These are phyloP conservation scores for Nesidiocoris tenuis DNA, from an alignment of 2,888 invertebrate genomes.

Conservation along the genomic window DNA sequence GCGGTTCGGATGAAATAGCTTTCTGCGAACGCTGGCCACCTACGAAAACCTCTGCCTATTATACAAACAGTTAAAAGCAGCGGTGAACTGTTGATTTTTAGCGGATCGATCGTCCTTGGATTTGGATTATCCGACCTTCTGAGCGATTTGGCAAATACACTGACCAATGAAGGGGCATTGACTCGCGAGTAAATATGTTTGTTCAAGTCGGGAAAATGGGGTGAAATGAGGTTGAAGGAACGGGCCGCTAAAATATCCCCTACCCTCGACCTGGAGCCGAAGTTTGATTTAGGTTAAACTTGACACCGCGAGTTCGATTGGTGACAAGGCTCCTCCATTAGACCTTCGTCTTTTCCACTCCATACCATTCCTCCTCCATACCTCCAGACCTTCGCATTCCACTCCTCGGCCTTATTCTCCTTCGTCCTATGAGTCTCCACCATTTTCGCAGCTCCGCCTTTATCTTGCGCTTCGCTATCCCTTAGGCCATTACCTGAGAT, in stretches of 20 bases:
- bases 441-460: not conserved
- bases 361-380: not conserved
- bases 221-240: not conserved
- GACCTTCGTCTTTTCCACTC: too few species aligned
- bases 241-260: not conserved
- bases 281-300: constrained; percentile 33
- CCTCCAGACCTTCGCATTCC: not conserved
- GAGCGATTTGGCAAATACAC: not conserved
- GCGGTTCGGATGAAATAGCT: too few species aligned
- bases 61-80: not conserved
- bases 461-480: not conserved
- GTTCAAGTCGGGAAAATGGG: not conserved
- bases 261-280: constrained; percentile 6
- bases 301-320: constrained; percentile 17
- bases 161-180: constrained; percentile 1
- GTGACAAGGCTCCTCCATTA: constrained; percentile 34
- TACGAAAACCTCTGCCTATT: not conserved
- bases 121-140: not conserved
- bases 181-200: constrained; percentile 19
- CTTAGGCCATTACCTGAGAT: not conserved
- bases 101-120: not conserved
- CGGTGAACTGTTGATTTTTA: not conserved
- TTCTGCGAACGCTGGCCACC: not conserved
- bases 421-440: not conserved
- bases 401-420: not conserved